Base-by-base conservation (phyloP, 1,140 invertebrate genomes). In the Oryctes rhinoceros region DNA sequence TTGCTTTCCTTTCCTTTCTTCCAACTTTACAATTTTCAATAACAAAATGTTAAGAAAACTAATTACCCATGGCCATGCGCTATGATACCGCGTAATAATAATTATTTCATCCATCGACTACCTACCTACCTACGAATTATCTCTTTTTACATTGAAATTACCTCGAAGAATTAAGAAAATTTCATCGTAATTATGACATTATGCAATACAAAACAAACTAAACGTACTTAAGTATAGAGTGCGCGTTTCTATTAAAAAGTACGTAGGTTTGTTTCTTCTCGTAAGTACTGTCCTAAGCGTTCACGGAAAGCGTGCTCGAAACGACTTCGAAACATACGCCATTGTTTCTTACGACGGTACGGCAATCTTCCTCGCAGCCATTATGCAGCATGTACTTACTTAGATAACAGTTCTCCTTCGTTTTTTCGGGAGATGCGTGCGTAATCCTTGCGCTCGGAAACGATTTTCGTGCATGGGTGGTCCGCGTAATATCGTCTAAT, bases 401-500 rank as follows among this genome's bases (percentile, higher is more conserved):
- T 59, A 59, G 53, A 59, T 59, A 59, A 59, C 53, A 59, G 53
- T 59, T 15, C 53, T 59, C 53, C 1, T 59, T 59, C 18, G 15
- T 15, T n/a, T 53, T 15, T 59, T 39, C 39, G 39, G 18, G 53
- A 59, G 53, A 59, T 59, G 53, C 53, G 53, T 59, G 53, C 53
- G 53, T 59, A 59, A 59, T 59, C n/a, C 53, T 59, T 59, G n/a
- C n/a, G 53, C 39, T 59, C 53, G 53, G 18, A 59, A 59, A 59
- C 53, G 53, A 59, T 18, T 59, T 59, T 59, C n/a, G 18, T n/a
- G 53, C 53, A 59, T 59, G 53, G 53, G 53, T 59, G 53, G 53
- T 59, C 53, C 15, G 53, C 7, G 18, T 59, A 59, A 59, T 59
- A n/a, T n/a, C 18, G 15, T 59, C 13, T 59, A 59, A 59, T 59